Evolutionary conservation across 2,797 vertebrate genomes (phyloP).

Genomic region (Microctenopoma lineatum): DNA sequence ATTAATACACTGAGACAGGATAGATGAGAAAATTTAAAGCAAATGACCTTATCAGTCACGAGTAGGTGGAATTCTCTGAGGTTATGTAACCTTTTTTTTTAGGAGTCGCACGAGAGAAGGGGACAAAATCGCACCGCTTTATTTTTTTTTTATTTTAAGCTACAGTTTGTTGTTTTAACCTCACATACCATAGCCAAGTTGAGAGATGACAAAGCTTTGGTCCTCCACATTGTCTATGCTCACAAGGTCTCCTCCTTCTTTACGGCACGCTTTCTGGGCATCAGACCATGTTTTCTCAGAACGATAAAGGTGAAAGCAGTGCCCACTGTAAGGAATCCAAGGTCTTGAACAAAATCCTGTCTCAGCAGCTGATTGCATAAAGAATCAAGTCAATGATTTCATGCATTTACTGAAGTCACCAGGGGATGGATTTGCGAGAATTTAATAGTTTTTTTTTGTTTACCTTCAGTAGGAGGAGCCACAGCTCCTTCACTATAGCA

Average conservation of each 20-base stretch:
- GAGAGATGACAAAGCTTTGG: slow-evolving; percentile 90
- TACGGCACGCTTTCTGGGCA: slow-evolving; percentile 84
- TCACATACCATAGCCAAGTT: slow-evolving; percentile 90
- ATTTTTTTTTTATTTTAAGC: too few relatives aligned
- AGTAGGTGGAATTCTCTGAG: too few relatives aligned
- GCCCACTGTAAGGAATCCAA: slow-evolving; percentile 88
- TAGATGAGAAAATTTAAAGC: too few relatives aligned
- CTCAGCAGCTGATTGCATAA: slow-evolving; percentile 47
- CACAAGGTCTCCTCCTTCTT: slow-evolving; percentile 86
- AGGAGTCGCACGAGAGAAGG: too few relatives aligned
- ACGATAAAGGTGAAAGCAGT: slow-evolving; percentile 87
- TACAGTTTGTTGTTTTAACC: too few relatives aligned
- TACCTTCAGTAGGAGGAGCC: slow-evolving; percentile 26
- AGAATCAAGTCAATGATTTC: too few relatives aligned
- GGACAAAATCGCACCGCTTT: too few relatives aligned
- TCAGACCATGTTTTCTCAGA: slow-evolving; percentile 84
- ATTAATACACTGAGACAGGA: too few relatives aligned
- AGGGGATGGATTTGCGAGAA: background rate
- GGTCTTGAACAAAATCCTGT: slow-evolving; percentile 79
- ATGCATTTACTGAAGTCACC: background rate
- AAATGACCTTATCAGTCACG: too few relatives aligned
- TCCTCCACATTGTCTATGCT: slow-evolving; percentile 90
- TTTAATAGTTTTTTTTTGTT: slow-evolving; percentile 7
- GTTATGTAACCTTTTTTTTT: too few relatives aligned
- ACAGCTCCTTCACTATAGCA: slow-evolving; percentile 77